Conservation (phyloP, 2,113 vertebrate genomes). For the Calidris pugnax region DNA sequence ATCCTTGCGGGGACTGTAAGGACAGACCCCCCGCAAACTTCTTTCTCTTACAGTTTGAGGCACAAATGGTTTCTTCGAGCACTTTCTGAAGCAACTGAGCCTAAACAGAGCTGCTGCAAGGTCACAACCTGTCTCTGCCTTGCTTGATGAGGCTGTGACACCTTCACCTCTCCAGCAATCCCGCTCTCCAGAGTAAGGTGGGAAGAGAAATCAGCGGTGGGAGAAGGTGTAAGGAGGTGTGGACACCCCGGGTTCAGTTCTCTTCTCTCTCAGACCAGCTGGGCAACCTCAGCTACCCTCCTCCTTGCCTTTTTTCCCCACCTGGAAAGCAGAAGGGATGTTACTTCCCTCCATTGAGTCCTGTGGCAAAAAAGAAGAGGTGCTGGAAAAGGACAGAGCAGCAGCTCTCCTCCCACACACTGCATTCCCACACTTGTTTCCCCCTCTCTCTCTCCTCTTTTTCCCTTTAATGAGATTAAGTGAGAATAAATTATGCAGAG, state of each 20-base stretch:
- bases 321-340: neutral
- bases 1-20: no score
- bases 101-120: neutral
- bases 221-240: neutral
- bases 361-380: accelerated
- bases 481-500: constrained; percentile 37
- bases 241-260: neutral
- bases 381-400: neutral
- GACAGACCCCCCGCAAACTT: neutral
- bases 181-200: accelerated
- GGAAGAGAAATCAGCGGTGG: accelerated
- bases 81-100: neutral
- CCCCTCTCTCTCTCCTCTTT: neutral
- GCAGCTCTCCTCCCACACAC: accelerated
- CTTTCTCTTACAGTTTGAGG: accelerated
- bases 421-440: neutral
- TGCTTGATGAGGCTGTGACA: neutral
- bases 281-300: neutral
- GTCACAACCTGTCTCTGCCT: neutral
- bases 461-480: constrained; percentile 15
- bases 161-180: neutral
- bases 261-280: neutral
- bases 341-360: accelerated
- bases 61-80: neutral
- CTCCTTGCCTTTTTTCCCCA: accelerated